A percentile compares a stretch with the other conserved stretches of the same genome.
phyloP scores from a whole-genome alignment of 2,797 vertebrate genomes.

The Neostethus bicornis region DNA sequence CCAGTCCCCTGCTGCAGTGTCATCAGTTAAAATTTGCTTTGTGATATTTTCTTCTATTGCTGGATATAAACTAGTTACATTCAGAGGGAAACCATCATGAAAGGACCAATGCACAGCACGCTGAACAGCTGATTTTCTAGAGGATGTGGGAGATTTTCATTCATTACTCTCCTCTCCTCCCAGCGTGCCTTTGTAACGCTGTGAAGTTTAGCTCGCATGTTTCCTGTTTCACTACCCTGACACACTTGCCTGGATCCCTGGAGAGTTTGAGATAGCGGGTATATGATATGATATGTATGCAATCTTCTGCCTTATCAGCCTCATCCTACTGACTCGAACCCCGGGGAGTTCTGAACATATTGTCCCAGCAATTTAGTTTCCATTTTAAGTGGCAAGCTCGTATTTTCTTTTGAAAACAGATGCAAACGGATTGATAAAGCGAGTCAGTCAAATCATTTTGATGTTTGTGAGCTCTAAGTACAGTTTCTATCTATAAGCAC shows the following conservation, averaged over 20 bases:
- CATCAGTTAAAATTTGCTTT: constrained; percentile 10
- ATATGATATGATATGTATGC: constrained; percentile 71
- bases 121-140: constrained; percentile 48
- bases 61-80: constrained; percentile 30
- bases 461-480: constrained; percentile 1
- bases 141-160: constrained; percentile 54
- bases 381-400: constrained; percentile 45
- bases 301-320: constrained; percentile 68
- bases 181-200: constrained; percentile 29
- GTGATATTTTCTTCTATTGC: constrained; percentile 32
- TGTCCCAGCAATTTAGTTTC: constrained; percentile 49
- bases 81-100: constrained; percentile 17
- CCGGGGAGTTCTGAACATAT: constrained; percentile 43
- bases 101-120: constrained; percentile 25
- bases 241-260: constrained; percentile 51
- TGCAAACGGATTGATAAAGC: constrained; percentile 22
- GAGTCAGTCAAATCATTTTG: constrained; percentile 37
- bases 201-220: constrained; percentile 47
- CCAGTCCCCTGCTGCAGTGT: constrained; percentile 27
- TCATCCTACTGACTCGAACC: constrained; percentile 55
- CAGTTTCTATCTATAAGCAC: constrained; percentile 11
- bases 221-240: constrained; percentile 42
- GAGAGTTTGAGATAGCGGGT: constrained; percentile 49
- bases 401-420: constrained; percentile 22
- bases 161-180: constrained; percentile 35